phyloP scores from a whole-genome alignment of 2,888 invertebrate species.

The Boloria euphrosyne region DNA sequence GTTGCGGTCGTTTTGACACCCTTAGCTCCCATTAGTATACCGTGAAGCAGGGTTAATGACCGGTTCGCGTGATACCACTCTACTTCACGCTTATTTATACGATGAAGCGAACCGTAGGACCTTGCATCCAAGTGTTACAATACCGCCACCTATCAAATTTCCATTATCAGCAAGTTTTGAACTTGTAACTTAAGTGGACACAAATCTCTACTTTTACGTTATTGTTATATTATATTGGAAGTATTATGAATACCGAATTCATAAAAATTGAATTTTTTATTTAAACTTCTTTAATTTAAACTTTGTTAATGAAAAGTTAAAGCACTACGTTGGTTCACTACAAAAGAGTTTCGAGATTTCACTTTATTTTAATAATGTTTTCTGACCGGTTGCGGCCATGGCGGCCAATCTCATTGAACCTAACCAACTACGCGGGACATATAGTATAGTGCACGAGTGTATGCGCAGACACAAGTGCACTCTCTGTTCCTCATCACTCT shows the following conservation, averaged over 20 bases:
- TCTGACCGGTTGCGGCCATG: no score
- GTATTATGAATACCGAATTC: constrained; percentile 14
- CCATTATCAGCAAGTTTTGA: constrained; percentile 60
- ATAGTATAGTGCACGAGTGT: no score
- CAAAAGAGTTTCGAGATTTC: no score
- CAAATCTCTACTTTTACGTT: constrained; percentile 30
- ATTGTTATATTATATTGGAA: constrained; percentile 30
- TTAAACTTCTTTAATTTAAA: no score
- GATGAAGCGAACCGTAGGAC: constrained; percentile 63
- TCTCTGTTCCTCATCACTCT: no score
- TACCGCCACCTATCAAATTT: constrained; percentile 74
- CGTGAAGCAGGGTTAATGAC: constrained; percentile 74
- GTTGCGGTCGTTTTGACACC: constrained; percentile 70
- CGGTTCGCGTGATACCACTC: constrained; percentile 71
- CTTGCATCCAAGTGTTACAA: constrained; percentile 67
- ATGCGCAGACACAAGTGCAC: no score
- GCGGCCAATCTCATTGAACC: no score
- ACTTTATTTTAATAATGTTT: no score
- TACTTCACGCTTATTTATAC: constrained; percentile 78
- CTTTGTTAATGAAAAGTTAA: no score
- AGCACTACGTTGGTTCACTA: no score
- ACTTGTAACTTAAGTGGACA: constrained; percentile 38
- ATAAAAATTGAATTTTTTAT: neutral
- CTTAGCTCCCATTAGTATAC: constrained; percentile 70
- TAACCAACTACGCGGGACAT: no score